Evolutionary conservation across 2,113 vertebrate genomes (phyloP).

Genomic region (Paradisaea rubra): DNA sequence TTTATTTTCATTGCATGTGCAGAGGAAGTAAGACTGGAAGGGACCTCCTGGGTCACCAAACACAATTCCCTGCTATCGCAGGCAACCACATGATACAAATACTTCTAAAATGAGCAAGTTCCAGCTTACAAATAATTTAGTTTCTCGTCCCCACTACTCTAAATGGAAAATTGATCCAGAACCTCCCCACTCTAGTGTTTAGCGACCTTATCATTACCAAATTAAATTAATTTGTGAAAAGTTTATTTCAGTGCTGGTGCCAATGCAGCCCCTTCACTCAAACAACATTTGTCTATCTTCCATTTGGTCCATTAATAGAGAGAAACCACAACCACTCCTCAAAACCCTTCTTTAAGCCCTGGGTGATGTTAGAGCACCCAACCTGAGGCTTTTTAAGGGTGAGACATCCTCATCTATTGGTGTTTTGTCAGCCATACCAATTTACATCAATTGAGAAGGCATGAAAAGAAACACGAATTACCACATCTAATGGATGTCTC

Average conservation of each 20-base stretch:
- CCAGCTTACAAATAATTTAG: not conserved
- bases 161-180: not conserved
- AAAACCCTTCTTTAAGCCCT: not conserved
- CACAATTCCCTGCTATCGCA: not conserved
- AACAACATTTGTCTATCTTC: not conserved
- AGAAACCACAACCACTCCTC: not conserved
- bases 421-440: not conserved
- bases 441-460: not conserved
- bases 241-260: not conserved
- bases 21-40: not conserved
- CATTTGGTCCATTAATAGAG: not conserved
- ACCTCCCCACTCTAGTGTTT: not conserved
- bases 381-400: not conserved
- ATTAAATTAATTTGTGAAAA: not conserved
- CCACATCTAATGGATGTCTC: not conserved
- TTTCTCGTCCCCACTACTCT: not conserved
- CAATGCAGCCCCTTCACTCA: not conserved
- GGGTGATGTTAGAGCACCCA: not conserved
- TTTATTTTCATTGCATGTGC: conserved; percentile 13
- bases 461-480: not conserved
- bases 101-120: not conserved
- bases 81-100: not conserved
- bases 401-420: not conserved
- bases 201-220: not conserved
- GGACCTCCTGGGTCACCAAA: not conserved